Base-by-base conservation (phyloP, 2,888 invertebrate genomes). In the Taenaris catops region DNA sequence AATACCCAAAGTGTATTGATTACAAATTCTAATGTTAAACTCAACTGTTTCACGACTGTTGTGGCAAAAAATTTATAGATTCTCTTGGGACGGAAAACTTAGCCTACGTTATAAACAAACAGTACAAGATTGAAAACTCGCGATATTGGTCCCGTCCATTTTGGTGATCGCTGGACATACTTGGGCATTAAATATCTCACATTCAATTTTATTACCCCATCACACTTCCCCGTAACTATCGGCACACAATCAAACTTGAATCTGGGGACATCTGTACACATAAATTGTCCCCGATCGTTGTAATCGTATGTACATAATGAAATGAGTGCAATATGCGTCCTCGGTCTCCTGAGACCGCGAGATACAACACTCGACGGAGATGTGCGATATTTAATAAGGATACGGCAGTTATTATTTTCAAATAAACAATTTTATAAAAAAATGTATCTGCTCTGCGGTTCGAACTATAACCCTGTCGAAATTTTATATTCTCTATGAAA, bases 281-380 rank as follows among this genome's bases (percentile, higher is more conserved):
- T 51, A 47, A 46, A 53, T 48, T 57, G 67, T 64, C 62, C 61
- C 57, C 46, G 53, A 60, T 59, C 58, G 55, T 46, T 48, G 56
- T 73, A 67, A 74, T 76, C 70, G 71, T 78, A 75, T 78, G 78
- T 79, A 73, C 72, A 75, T 80, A 83, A 84, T 83, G 79, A 80
- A 86, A 84, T 83, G 83, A 79, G 74, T 71, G 74, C 83, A 84
- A 83, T 84, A 84, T 84, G 84, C 71, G 78, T 60, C 59, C 58
- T 44, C 38, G 41, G 42, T 64, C 68, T 12, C 7, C 70, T 61
- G 79, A 65, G 41, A 26, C 32, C 34, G 37, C 36, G 37, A 29
- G 39, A 34, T 44, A 46, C 49, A 34, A 51, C 47, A 45, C 59
- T 25, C 14, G 25, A 20, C 25, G 1, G 2, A 18, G 36, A 46